Base-by-base conservation (phyloP, 2,113 vertebrate genomes). In the Paradoxurus hermaphroditus region DNA sequence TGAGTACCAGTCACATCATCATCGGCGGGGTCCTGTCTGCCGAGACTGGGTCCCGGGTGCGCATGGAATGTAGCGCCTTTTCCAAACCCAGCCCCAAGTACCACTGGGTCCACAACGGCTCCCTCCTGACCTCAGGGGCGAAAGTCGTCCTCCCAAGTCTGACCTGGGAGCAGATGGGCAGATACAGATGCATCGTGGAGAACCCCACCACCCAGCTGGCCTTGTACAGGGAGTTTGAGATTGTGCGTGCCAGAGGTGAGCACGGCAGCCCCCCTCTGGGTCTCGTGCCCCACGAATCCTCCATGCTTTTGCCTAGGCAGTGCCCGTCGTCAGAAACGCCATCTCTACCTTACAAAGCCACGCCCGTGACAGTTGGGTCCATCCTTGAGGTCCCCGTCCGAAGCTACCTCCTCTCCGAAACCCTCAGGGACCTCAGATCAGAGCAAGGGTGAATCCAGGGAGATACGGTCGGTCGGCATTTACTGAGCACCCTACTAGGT, bases 101-200 rank as follows among this genome's bases (percentile, higher is more conserved):
- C 90, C 53, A 3, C 49, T 97, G 96, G 95, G 3, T n/a, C 21
- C 93, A 97, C 87, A 91, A 34, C 0, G 53, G 63, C 63, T 78
- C 90, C 15, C 14, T 86, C 19, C 63, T 93, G 59, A 73, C 53
- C 67, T 93, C 68, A 0, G 77, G 25, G 4, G 2, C 7, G 0
- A 88, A 7, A 3, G 0, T 96, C 27, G 46, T 9, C n/a, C 41
- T 95, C 70, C 31, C 8, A 3, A 79, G 36, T 31, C 86, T 97
- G 77, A 6, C 92, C 39, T 81, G 82, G 92, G 73, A 91, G 12
- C 86, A 91, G 53, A 84, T 85, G 86, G 96, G 95, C 53, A 36
- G 7, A 3, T 96, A 96, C 81, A 51, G 53, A 11, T 95, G 94
- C 46, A 19, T 68, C 1, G 44, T 59, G 18, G 51, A 67, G 34